These are phyloP conservation scores for Malurus splendens DNA, from an alignment of 2,797 vertebrate species.

Conservation along the genomic window DNA sequence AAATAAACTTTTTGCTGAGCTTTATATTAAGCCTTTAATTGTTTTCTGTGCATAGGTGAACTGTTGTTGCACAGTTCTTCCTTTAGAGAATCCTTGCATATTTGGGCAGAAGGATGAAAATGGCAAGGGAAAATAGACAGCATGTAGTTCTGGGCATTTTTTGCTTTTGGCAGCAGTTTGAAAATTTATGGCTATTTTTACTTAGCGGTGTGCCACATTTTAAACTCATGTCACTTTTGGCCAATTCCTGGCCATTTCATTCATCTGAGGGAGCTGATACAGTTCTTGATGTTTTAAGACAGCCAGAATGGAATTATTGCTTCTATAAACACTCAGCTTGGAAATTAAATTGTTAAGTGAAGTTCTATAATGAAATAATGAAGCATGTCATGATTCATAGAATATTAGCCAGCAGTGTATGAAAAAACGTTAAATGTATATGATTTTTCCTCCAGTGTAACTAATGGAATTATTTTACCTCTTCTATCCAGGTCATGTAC, in stretches of 20 bases:
- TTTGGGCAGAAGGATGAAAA: background rate
- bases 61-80: background rate
- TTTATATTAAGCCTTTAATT: background rate
- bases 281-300: background rate
- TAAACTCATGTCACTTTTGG: background rate
- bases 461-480: background rate
- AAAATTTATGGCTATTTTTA: background rate
- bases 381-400: background rate
- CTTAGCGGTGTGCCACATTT: background rate
- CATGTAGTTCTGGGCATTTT: background rate
- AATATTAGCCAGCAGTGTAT: background rate
- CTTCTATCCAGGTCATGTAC: slow-evolving; percentile 72
- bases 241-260: background rate
- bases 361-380: background rate
- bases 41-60: background rate
- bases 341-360: background rate
- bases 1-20: background rate
- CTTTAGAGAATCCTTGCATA: background rate
- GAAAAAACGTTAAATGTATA: background rate
- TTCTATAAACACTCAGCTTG: background rate
- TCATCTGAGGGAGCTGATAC: background rate
- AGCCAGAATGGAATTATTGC: background rate
- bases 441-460: background rate
- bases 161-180: background rate
- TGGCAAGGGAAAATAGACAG: background rate